These are phyloP conservation scores for Danionella cerebrum DNA, from an alignment of 2,113 vertebrate species.

Conservation along the genomic window DNA sequence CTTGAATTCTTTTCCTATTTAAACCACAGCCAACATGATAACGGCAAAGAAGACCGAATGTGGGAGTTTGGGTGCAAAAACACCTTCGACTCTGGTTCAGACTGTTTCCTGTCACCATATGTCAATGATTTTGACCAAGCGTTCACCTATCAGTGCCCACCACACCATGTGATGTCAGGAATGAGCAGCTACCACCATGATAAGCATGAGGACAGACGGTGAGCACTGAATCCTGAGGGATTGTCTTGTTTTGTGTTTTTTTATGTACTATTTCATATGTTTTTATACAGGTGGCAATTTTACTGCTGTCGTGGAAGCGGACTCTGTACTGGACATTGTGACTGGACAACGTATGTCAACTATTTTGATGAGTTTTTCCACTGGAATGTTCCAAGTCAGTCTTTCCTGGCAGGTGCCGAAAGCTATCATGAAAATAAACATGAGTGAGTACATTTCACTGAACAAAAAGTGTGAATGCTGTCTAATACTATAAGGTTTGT, in stretches of 20 bases:
- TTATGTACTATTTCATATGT: not conserved
- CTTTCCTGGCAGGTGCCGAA: not conserved
- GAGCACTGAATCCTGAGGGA: not conserved
- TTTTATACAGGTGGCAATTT: conserved; percentile 1
- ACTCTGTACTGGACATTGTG: not conserved
- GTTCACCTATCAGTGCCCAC: not conserved
- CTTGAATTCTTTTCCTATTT: not conserved
- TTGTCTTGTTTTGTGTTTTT: accelerated
- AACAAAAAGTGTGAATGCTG: not conserved
- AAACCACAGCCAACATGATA: not conserved
- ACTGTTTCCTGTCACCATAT: not conserved
- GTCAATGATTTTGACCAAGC: not conserved
- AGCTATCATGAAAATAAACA: not conserved
- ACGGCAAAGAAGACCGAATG: not conserved
- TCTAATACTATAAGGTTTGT: too few relatives aligned
- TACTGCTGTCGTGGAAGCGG: not conserved
- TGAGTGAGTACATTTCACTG: not conserved
- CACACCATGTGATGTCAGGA: not conserved
- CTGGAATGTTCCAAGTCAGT: not conserved
- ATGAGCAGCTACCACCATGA: not conserved
- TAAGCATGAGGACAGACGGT: not conserved
- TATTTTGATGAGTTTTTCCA: not conserved
- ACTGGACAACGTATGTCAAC: not conserved
- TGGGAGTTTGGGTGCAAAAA: conserved; percentile 1
- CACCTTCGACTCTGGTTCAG: not conserved